phyloP scores from a whole-genome alignment of 2,797 vertebrate genomes.

The Pangasius larnaudii region DNA sequence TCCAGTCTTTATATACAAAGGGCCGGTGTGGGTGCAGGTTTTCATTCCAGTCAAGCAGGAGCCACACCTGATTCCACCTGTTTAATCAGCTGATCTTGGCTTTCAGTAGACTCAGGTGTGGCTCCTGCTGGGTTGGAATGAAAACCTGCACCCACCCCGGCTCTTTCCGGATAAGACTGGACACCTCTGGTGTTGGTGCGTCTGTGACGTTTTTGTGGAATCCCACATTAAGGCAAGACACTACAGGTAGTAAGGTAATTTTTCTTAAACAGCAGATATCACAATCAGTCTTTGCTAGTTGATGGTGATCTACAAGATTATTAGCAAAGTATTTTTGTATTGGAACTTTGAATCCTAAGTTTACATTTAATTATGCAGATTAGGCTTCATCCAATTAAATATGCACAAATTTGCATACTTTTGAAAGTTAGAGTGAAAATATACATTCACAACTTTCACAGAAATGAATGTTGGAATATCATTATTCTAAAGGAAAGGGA shows the following conservation, averaged over 20 bases:
- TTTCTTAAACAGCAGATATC: not conserved
- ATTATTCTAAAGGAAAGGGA: not conserved
- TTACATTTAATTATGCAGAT: too few relatives aligned
- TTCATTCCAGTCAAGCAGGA: too few relatives aligned
- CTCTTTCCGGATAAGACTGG: too few relatives aligned
- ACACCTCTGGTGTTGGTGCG: not conserved
- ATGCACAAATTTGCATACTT: not conserved
- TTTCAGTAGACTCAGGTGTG: too few relatives aligned
- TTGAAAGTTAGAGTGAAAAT: not conserved
- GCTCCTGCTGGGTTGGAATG: too few relatives aligned
- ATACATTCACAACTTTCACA: not conserved
- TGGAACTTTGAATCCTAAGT: too few relatives aligned
- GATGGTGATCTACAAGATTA: not conserved
- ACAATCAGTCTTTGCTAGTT: not conserved
- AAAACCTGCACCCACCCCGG: too few relatives aligned
- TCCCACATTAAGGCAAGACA: not conserved
- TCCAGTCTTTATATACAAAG: too few relatives aligned
- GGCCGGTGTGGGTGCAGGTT: too few relatives aligned
- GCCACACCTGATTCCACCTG: too few relatives aligned
- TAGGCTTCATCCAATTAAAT: not conserved
- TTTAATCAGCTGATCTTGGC: too few relatives aligned
- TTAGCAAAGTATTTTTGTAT: not conserved
- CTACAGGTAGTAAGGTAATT: not conserved
- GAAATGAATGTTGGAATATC: not conserved
- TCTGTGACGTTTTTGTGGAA: not conserved